Conservation (phyloP, 1,140 invertebrate genomes). For the Saccostrea glomerata region DNA sequence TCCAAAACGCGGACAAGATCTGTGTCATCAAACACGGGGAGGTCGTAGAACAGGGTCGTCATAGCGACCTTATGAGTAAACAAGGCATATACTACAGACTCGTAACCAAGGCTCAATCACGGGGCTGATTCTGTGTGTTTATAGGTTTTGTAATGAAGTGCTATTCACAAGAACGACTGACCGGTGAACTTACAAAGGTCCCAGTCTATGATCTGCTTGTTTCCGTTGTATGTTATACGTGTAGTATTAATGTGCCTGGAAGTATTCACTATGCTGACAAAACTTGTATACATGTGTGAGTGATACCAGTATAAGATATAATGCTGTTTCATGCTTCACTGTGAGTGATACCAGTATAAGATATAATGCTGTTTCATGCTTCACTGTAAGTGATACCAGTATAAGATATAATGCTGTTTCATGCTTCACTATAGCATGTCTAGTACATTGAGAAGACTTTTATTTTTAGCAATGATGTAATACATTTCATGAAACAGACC, state of each 20-base stretch:
- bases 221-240: not conserved
- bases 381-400: not conserved
- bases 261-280: not conserved
- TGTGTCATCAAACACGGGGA: slow-evolving; percentile 72
- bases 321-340: no score
- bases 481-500: no score
- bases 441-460: no score
- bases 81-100: slow-evolving; percentile 71
- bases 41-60: slow-evolving; percentile 71
- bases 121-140: not conserved
- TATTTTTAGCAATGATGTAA: no score
- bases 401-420: no score
- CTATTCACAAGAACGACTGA: not conserved
- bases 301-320: no score
- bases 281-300: not conserved
- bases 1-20: slow-evolving; percentile 74
- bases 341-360: no score
- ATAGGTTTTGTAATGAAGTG: not conserved
- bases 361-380: no score
- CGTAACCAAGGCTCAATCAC: slow-evolving; percentile 9
- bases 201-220: not conserved
- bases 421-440: no score
- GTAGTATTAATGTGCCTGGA: not conserved
- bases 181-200: not conserved
- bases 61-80: slow-evolving; percentile 68